Base-by-base conservation (phyloP, 2,113 vertebrate genomes). In the Pogona vitticeps region DNA sequence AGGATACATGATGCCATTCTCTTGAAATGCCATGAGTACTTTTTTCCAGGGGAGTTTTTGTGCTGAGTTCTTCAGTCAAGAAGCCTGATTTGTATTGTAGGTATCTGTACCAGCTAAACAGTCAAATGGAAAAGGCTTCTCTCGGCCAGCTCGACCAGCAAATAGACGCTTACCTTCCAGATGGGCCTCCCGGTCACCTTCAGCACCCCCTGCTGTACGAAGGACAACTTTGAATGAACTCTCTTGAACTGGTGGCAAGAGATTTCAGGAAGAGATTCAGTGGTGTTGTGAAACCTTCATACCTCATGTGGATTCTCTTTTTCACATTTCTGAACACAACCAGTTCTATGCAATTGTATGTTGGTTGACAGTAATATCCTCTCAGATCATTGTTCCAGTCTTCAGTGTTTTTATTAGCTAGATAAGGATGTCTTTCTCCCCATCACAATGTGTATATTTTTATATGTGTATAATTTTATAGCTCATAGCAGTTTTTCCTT, bases 161-260 rank as follows among this genome's bases (percentile, higher is more conserved):
- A 98, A 98, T 91, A 96, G 97, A 71, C 97, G 98, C 83, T 96
- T 97, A 18, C 98, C 99, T 56, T 98, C 98, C 73, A 96, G 98
- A 92, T 99, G 98, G 99, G 98, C 98, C 68, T 96, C 96, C 78
- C 96, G 96, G 86, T 97, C 97, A 7, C 95, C 97, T 0, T 96
- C 97, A 1, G 96, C 97, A 2, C 96, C 97, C 0, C 95, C 96
- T 0, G 94, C 96, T 75, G 80, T 96, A 85, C 90, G 94, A 88
- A 96, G 93, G 88, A 76, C 94, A 3, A 80, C 91, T 1, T 94
- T 96, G 82, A 96, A 86, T 89, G 96, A 90, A 87, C 82, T 94
- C 96, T 33, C 90, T 96, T 78, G 96, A 96, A 93, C 61, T 97
- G 97, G 91, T 93, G 92, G 91, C 94, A 96, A 6, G 97, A 97